Base-by-base conservation (phyloP, 2,113 vertebrate genomes). In the Gambusia holbrooki region DNA sequence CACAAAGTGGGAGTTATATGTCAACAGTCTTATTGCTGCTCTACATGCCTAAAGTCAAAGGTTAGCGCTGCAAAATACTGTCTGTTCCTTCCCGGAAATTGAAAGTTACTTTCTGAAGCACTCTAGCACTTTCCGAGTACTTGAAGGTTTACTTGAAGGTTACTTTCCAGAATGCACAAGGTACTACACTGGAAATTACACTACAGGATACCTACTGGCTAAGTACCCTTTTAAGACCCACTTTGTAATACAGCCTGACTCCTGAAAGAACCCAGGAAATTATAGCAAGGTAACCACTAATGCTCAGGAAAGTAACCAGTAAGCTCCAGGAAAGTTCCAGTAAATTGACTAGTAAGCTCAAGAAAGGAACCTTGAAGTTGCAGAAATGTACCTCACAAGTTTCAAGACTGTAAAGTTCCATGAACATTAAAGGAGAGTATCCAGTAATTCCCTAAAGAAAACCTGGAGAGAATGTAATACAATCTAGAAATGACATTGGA, bases 1-100 rank as follows among this genome's bases (percentile, higher is more conserved):
- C 30, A 78, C 73, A 71, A 35, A 62, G 74, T 54, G 66, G 65
- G 58, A 84, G 40, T 78, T 54, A 28, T 66, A 66, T 73, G 19
- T 58, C 11, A 17, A 28, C 32, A 3, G 66, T 73, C 62, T 65
- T 22, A 7, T n/a, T 58, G 25, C 51, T n/a, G 25, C 22, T 9
- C 25, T 11, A n/a, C 22, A n/a, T 58, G 22, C 9, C 22, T 22
- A 58, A 58, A n/a, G 51, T n/a, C 51, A 58, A 58, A 58, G 8
- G 51, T 9, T 25, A 25, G 51, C 9, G 1, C 51, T 58, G 25
- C 17, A 48, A 4, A 48, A 48, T 48, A 48, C 14, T 19, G 17
- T 17, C 17, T 19, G 5, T 48, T 19, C 45, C 19, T 48, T 48
- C 45, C 40, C 2, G 14, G 45, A 48, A 19, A 15, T 48, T 48